Percentiles rank a stretch among this genome's conserved stretches.
These are phyloP conservation scores for Hirudinaria manillensis DNA, from an alignment of 2,888 invertebrate species.

Conservation along the genomic window DNA sequence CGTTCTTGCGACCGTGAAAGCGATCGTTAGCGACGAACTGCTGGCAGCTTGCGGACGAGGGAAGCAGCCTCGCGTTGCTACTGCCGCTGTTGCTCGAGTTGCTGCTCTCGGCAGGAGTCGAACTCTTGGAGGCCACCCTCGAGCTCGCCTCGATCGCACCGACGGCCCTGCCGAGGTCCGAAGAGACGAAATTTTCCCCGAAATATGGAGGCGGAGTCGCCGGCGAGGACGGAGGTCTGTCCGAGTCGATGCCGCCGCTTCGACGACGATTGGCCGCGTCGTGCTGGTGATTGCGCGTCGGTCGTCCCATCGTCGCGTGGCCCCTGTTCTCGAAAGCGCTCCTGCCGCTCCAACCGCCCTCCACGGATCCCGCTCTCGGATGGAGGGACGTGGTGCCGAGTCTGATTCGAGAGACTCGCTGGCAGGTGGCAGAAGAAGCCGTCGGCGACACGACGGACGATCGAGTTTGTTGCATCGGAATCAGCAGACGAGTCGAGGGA, in stretches of 20 bases:
- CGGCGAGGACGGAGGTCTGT: conserved; percentile 10
- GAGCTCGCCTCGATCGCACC: background rate
- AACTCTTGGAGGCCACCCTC: conserved; percentile 20
- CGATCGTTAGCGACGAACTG: background rate
- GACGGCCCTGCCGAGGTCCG: background rate
- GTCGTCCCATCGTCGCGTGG: conserved; percentile 30
- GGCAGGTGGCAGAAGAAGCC: conserved; percentile 26
- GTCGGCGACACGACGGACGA: conserved; percentile 25
- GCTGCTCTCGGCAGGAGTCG: conserved; percentile 30
- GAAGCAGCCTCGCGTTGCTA: conserved; percentile 27
- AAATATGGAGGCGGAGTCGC: conserved; percentile 10
- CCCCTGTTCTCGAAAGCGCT: conserved; percentile 20
- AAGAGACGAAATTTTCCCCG: background rate
- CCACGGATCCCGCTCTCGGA: conserved; percentile 14
- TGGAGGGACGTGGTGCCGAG: conserved; percentile 32
- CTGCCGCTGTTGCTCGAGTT: conserved; percentile 28
- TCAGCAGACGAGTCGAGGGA: background rate
- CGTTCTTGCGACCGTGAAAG: background rate
- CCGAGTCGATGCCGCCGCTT: conserved; percentile 25
- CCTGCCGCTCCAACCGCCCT: background rate
- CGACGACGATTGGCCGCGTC: conserved; percentile 8
- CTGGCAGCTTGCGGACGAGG: background rate
- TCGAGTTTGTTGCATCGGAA: conserved; percentile 1
- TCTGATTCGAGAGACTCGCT: conserved; percentile 31
- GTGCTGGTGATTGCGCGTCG: conserved; percentile 20